Conservation (phyloP, 1,140 invertebrate genomes). For the Bombus cullumanus region DNA sequence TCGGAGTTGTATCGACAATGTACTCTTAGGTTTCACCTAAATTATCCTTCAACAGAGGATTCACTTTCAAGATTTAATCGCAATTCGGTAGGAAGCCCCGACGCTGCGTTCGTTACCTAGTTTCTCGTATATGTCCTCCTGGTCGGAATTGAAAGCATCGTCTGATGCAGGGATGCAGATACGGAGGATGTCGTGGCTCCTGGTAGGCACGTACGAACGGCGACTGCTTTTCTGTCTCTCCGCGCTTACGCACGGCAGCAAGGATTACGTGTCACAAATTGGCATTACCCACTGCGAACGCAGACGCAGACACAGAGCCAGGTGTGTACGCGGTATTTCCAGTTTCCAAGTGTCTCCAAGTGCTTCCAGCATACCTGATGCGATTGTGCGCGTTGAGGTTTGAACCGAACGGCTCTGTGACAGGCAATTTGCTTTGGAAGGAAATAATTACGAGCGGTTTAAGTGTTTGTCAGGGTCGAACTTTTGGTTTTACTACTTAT, state of each 20-base stretch:
- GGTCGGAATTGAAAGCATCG: constrained; percentile 60
- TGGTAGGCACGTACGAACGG: constrained; percentile 2
- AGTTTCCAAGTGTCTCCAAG: constrained; percentile 55
- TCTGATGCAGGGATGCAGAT: constrained; percentile 26
- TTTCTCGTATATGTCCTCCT: constrained; percentile 32
- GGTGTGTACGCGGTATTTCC: constrained; percentile 57
- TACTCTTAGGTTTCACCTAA: background rate
- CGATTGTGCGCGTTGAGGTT: constrained; percentile 54
- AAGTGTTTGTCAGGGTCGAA: background rate
- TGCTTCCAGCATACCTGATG: constrained; percentile 64
- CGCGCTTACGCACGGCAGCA: constrained; percentile 59
- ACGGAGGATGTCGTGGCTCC: background rate
- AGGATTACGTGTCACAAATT: constrained; percentile 71
- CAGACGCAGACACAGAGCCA: constrained; percentile 41
- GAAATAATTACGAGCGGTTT: constrained; percentile 63
- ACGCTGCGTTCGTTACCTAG: constrained; percentile 50
- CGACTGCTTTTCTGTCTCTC: constrained; percentile 48
- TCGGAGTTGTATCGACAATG: background rate
- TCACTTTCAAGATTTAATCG: constrained; percentile 60
- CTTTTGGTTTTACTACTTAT: background rate
- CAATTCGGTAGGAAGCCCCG: constrained; percentile 38
- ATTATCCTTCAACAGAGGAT: background rate
- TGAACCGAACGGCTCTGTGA: constrained; percentile 45
- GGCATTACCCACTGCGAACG: constrained; percentile 57
- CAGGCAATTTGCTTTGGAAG: constrained; percentile 62